Percentiles rank a stretch among this genome's conserved stretches.
Conservation (phyloP, 2,113 vertebrate species). For the Podarcis cretensis region DNA sequence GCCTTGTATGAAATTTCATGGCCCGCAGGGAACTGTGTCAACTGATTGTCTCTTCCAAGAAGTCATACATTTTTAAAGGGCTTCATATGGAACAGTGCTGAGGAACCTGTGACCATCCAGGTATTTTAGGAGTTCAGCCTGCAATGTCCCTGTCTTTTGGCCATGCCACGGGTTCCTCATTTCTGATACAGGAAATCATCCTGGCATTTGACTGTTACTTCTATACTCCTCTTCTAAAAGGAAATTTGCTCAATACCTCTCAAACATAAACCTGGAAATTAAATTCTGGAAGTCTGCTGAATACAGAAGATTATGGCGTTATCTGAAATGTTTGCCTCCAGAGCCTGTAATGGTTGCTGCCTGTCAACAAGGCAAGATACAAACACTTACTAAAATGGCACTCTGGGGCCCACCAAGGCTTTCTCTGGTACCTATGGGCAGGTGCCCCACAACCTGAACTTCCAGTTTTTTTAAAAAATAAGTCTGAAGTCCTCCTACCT, state of each 20-base stretch:
- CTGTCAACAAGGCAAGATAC: background rate
- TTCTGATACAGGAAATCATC: background rate
- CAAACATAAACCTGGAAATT: background rate
- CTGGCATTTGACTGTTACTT: background rate
- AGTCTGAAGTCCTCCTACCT: too few species aligned
- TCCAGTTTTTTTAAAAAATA: too few species aligned
- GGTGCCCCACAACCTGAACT: too few species aligned
- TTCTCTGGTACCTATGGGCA: too few species aligned
- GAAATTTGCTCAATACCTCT: background rate
- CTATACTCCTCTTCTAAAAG: background rate
- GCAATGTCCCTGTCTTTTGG: too few species aligned
- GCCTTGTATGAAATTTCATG: slow-evolving; percentile 28
- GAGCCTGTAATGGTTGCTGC: background rate
- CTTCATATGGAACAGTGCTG: background rate
- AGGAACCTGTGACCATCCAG: too few species aligned
- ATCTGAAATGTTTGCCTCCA: background rate
- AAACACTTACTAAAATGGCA: background rate
- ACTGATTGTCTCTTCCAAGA: background rate
- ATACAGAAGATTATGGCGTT: background rate
- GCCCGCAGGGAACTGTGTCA: background rate
- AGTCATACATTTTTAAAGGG: background rate
- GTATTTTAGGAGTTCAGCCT: too few species aligned
- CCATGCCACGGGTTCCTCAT: background rate
- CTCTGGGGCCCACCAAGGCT: too few species aligned
- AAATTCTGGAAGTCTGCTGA: background rate